Evolutionary conservation across 2,888 invertebrate genomes (phyloP).

Genomic region (Lycophotia porphyrea): DNA sequence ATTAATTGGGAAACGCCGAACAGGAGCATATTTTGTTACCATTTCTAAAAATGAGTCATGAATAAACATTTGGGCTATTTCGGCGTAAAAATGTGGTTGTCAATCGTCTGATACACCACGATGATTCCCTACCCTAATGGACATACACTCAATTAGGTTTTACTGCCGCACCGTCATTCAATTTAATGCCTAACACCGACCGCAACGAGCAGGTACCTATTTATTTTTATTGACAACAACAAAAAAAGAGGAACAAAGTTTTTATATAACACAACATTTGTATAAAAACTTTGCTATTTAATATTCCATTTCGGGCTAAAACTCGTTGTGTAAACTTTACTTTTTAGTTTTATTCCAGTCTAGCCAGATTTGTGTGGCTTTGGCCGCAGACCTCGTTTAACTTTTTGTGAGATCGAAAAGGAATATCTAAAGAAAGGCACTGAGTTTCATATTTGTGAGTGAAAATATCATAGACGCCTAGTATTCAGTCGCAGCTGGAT

Average conservation of each 20-base stretch:
- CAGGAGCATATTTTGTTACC: constrained; percentile 50
- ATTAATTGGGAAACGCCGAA: constrained; percentile 40
- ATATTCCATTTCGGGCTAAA: constrained; percentile 52
- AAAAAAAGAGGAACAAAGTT: constrained; percentile 64
- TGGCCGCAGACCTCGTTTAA: constrained; percentile 50
- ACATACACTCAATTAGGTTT: constrained; percentile 88
- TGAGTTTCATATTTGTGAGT: constrained; percentile 48
- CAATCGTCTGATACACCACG: constrained; percentile 65
- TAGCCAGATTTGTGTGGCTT: constrained; percentile 52
- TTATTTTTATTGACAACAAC: constrained; percentile 85
- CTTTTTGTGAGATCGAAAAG: constrained; percentile 58
- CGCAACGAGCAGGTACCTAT: constrained; percentile 82
- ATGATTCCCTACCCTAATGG: constrained; percentile 80
- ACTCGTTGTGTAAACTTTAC: constrained; percentile 48
- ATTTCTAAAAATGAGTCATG: constrained; percentile 53
- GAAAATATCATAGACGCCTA: constrained; percentile 41
- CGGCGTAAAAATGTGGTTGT: constrained; percentile 65
- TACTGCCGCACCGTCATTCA: constrained; percentile 86
- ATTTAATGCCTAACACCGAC: constrained; percentile 87
- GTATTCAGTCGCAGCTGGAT: constrained; percentile 21
- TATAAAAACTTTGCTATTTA: constrained; percentile 56
- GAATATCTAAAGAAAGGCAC: constrained; percentile 53
- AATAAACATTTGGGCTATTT: constrained; percentile 61
- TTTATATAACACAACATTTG: constrained; percentile 53
- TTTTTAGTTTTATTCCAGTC: constrained; percentile 57